These are phyloP conservation scores for Diprion similis DNA, from an alignment of 1,140 invertebrate genomes.

Conservation along the genomic window DNA sequence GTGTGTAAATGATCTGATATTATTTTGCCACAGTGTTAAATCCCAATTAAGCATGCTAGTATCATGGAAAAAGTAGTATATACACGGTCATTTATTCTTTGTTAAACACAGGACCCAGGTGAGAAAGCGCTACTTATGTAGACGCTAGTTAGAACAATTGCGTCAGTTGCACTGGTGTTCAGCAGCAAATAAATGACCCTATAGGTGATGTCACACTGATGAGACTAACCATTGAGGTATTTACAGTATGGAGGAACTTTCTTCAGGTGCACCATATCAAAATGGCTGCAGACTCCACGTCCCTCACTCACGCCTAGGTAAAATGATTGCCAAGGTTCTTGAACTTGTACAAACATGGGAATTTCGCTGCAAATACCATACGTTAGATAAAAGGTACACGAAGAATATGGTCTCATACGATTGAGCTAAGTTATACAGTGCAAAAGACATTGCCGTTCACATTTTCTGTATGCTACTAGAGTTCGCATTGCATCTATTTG, in stretches of 20 bases:
- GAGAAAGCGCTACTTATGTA: no score
- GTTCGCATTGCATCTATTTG: no score
- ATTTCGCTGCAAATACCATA: slow-evolving; percentile 67
- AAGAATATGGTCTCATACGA: no score
- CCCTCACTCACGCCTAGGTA: slow-evolving; percentile 82
- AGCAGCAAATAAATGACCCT: background rate
- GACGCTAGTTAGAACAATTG: no score
- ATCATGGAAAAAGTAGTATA: background rate
- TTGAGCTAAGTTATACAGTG: no score
- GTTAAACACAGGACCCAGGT: no score
- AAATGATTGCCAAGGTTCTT: slow-evolving; percentile 81
- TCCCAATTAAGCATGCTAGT: no score
- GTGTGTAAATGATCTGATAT: background rate
- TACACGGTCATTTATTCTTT: background rate
- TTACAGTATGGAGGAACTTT: slow-evolving; percentile 81
- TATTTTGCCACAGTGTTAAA: no score
- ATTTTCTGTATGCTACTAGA: no score
- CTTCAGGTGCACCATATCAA: slow-evolving; percentile 89
- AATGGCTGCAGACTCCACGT: slow-evolving; percentile 76
- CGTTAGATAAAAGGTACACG: no score
- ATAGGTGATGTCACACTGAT: background rate
- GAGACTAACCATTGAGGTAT: slow-evolving; percentile 72
- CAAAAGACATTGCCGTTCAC: no score
- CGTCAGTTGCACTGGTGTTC: slow-evolving; percentile 9
- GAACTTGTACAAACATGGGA: slow-evolving; percentile 87